These are phyloP conservation scores for Siderastrea radians DNA, from an alignment of 92 coral and sea anemone species.

Conservation along the genomic window DNA sequence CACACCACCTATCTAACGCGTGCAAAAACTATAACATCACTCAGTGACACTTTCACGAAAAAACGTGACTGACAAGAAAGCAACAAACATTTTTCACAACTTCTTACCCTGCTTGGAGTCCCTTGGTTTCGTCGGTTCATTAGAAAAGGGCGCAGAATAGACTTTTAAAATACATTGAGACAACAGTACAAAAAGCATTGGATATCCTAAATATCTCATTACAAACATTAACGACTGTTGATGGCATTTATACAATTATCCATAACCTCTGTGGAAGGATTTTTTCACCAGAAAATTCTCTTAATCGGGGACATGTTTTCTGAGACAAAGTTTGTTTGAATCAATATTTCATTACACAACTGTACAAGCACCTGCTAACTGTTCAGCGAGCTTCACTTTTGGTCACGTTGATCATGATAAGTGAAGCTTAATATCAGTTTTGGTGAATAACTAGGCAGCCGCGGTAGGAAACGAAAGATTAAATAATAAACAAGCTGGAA, in stretches of 20 bases:
- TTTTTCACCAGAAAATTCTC: background rate
- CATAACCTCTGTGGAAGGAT: background rate
- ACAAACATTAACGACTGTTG: background rate
- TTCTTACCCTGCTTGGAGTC: slow-evolving; percentile 26
- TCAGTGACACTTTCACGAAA: background rate
- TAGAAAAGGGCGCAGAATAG: background rate
- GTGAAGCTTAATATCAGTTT: background rate
- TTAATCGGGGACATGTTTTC: slow-evolving; percentile 11
- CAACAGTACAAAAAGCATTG: slow-evolving; percentile 4
- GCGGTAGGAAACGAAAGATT: background rate
- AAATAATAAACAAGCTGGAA: no score
- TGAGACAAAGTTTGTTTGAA: background rate
- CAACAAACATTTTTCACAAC: background rate
- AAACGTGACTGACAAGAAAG: background rate
- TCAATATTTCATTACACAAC: slow-evolving; percentile 25
- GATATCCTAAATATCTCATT: background rate
- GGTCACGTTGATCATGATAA: background rate
- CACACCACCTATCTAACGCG: no score
- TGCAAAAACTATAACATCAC: background rate
- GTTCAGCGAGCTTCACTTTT: background rate
- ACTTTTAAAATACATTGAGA: background rate
- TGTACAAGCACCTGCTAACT: slow-evolving; percentile 26
- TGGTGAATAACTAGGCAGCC: background rate
- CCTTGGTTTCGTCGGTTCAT: slow-evolving; percentile 21
- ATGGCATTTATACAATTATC: background rate